Evolutionary conservation across 1,140 invertebrate species (phyloP).

Genomic region (Tetragnatha versicolor): DNA sequence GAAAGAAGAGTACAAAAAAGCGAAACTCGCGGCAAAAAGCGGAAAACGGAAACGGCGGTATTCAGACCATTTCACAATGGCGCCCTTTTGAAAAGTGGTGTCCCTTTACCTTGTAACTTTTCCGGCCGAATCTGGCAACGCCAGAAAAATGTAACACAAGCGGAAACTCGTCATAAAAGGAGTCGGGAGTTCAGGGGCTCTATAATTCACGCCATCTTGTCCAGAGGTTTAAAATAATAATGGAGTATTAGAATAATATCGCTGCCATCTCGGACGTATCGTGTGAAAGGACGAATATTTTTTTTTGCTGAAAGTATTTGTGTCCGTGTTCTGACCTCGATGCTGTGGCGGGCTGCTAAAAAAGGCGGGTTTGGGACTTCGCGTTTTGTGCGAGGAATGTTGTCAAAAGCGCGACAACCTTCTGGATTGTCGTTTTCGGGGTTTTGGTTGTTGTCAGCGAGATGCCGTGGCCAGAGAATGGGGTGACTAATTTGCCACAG

Average conservation of each 20-base stretch:
- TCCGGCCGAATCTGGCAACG: slow-evolving; percentile 38
- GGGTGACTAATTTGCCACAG: no score
- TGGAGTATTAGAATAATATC: slow-evolving; percentile 47
- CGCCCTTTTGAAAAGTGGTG: slow-evolving; percentile 30
- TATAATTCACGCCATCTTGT: slow-evolving; percentile 39
- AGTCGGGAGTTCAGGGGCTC: slow-evolving; percentile 46
- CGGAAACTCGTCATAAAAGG: slow-evolving; percentile 50
- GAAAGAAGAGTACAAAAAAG: slow-evolving; percentile 11
- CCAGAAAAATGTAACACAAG: slow-evolving; percentile 45
- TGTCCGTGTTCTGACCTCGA: slow-evolving; percentile 37
- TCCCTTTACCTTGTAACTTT: slow-evolving; percentile 51
- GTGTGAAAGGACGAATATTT: slow-evolving; percentile 31
- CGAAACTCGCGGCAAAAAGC: no score
- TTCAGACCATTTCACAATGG: slow-evolving; percentile 24
- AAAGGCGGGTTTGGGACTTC: no score
- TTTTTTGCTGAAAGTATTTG: no score
- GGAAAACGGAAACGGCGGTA: slow-evolving; percentile 43
- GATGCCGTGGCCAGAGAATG: no score
- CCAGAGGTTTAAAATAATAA: slow-evolving; percentile 12
- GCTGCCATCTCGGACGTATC: background rate
- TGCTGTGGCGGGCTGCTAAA: no score
- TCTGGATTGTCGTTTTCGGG: no score
- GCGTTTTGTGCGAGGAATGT: no score
- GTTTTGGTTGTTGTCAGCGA: no score
- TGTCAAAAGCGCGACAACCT: no score